A percentile compares a stretch with the other conserved stretches of the same genome.
These are phyloP conservation scores for Pungitius pungitius DNA, from an alignment of 2,113 vertebrate genomes.

Conservation along the genomic window DNA sequence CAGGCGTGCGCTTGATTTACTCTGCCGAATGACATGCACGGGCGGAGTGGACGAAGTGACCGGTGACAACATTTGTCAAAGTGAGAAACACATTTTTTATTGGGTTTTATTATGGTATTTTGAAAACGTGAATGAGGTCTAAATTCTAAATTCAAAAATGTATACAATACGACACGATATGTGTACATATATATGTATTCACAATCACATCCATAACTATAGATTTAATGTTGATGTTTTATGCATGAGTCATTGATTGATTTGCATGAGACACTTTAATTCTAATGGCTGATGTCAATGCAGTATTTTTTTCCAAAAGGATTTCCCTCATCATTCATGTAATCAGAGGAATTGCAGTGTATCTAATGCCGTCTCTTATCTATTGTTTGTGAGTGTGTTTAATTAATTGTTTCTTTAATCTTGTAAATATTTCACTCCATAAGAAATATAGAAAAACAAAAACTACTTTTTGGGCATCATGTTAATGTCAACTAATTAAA, in stretches of 20 bases:
- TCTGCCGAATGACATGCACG: fast-evolving
- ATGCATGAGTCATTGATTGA: background rate
- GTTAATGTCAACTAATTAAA: background rate
- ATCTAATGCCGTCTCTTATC: background rate
- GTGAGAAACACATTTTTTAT: background rate
- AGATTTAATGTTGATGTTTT: background rate
- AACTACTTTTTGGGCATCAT: background rate
- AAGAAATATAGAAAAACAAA: background rate
- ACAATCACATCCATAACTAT: background rate
- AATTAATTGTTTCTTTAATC: background rate
- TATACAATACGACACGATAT: no score
- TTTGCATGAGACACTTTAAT: no score
- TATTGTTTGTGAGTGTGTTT: background rate
- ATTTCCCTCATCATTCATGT: background rate
- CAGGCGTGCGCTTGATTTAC: background rate
- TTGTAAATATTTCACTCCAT: background rate
- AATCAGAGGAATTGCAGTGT: background rate
- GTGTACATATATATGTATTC: background rate
- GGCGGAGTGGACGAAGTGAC: slow-evolving; percentile 24
- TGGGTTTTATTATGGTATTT: no score
- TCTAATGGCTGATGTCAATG: no score
- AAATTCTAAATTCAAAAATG: background rate
- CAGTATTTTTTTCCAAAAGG: background rate
- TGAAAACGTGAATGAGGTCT: no score
- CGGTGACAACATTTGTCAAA: background rate